Percentiles rank a stretch among this genome's conserved stretches.
phyloP scores from a whole-genome alignment of 2,888 invertebrate genomes.

The Thera obeliscata region DNA sequence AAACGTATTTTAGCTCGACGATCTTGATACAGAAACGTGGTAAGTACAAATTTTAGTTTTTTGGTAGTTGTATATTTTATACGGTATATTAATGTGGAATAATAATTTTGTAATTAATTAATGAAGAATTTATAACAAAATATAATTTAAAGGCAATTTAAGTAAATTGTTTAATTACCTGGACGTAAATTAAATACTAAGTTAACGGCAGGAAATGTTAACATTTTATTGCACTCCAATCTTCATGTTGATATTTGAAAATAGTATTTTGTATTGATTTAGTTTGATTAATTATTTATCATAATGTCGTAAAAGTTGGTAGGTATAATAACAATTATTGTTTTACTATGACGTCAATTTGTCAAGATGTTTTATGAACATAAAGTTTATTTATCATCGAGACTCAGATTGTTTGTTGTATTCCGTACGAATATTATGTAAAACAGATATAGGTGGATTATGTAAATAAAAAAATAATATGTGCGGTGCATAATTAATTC shows the following conservation, averaged over 20 bases:
- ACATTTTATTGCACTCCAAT: background rate
- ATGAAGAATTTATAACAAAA: background rate
- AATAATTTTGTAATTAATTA: background rate
- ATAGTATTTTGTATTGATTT: constrained; percentile 11
- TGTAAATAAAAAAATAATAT: constrained; percentile 35
- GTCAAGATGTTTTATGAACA: constrained; percentile 48
- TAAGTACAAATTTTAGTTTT: constrained; percentile 4
- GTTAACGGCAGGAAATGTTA: constrained; percentile 16
- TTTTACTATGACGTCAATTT: constrained; percentile 53
- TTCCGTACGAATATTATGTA: constrained; percentile 32
- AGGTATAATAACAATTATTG: constrained; percentile 48
- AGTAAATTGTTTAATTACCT: too few species aligned
- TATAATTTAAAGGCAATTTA: too few species aligned
- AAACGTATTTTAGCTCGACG: constrained; percentile 22
- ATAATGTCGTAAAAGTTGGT: constrained; percentile 32
- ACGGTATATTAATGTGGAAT: background rate
- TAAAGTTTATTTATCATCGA: constrained; percentile 41
- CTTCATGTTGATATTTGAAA: background rate
- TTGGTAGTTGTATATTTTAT: background rate
- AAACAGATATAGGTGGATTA: constrained; percentile 28
- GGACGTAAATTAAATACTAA: too few species aligned
- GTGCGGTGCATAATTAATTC: constrained; percentile 50
- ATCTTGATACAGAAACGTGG: constrained; percentile 25
- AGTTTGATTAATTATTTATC: constrained; percentile 13
- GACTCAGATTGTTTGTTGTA: constrained; percentile 41